A percentile compares a stretch with the other conserved stretches of the same genome.
Conservation (phyloP, 2,888 invertebrate genomes). For the Chrysolina haemoptera region DNA sequence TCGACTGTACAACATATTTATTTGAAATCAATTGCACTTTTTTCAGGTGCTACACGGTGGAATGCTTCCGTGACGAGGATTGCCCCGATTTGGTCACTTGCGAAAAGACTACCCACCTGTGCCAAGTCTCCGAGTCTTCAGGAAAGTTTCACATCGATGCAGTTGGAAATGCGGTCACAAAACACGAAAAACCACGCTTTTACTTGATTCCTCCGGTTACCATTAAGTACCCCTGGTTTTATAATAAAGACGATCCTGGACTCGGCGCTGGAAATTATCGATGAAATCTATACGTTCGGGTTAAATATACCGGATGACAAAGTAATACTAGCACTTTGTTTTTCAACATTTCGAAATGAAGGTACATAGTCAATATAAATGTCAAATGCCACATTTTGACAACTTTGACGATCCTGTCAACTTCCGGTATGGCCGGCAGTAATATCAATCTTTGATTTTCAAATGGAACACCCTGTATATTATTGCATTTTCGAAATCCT, state of each 20-base stretch:
- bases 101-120: not conserved
- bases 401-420: too few relatives aligned
- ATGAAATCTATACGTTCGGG: not conserved
- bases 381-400: too few relatives aligned
- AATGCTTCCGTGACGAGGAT: not conserved
- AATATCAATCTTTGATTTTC: too few relatives aligned
- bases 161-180: not conserved
- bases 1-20: too few relatives aligned
- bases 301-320: too few relatives aligned
- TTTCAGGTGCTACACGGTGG: conserved; percentile 6
- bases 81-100: not conserved
- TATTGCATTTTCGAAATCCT: too few relatives aligned
- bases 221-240: not conserved
- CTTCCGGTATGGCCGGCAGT: too few relatives aligned
- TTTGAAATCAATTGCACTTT: not conserved
- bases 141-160: not conserved
- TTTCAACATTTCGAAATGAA: too few relatives aligned
- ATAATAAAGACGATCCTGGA: not conserved
- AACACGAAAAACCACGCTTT: not conserved
- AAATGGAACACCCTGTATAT: too few relatives aligned
- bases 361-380: too few relatives aligned
- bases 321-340: too few relatives aligned
- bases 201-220: not conserved
- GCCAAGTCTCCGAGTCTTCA: not conserved
- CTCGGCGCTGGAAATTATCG: not conserved